Base-by-base conservation (phyloP, 2,113 vertebrate species). In the Paraplagusia blochii region DNA sequence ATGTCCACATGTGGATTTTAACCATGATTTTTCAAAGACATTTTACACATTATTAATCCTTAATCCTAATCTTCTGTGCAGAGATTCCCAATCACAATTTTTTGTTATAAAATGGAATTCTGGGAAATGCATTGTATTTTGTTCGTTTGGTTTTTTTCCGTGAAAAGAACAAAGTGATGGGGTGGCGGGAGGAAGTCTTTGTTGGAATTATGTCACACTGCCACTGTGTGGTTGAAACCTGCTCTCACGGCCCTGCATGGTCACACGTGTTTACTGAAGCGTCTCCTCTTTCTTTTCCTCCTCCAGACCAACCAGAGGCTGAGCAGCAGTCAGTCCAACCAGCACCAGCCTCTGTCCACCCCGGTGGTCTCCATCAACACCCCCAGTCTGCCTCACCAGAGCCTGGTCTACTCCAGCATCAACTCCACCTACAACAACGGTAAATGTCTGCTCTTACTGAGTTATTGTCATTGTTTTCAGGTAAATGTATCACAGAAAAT, bases 291-390 rank as follows among this genome's bases (percentile, higher is more conserved):
- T 1, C 3, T 33, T 42, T 46, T 1, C 59, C 0, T 43, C 44
- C 63, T 82, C 5, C 87, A 94, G 92, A 92, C 88, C 45, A 88
- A 91, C 77, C 93, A 97, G 47, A 91, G 93, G 88, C 92, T 93
- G 85, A 93, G 85, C 79, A 92, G 90, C 74, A 92, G 91, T 71
- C 93, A 93, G 83, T 91, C 94, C 69, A 86, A 86, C 36, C 94
- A 96, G 63, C 83, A 86, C 36, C 94, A 96, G 63, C 83, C 93
- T 48, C 88, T 96, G n/a, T 93, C 92, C 72, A 96, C 95, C 4
- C 95, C 95, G 0, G 93, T 95, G 71, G 94, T 98, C 72, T 95
- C 95, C 6, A 92, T 97, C 76, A 91, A 91, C 44, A 97, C 95
- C n/a, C 94, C 95, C 5, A 96, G 94, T 69, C 80, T 97, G 83